These are phyloP conservation scores for Cheumatopsyche charites DNA, from an alignment of 1,140 invertebrate genomes.

Conservation along the genomic window DNA sequence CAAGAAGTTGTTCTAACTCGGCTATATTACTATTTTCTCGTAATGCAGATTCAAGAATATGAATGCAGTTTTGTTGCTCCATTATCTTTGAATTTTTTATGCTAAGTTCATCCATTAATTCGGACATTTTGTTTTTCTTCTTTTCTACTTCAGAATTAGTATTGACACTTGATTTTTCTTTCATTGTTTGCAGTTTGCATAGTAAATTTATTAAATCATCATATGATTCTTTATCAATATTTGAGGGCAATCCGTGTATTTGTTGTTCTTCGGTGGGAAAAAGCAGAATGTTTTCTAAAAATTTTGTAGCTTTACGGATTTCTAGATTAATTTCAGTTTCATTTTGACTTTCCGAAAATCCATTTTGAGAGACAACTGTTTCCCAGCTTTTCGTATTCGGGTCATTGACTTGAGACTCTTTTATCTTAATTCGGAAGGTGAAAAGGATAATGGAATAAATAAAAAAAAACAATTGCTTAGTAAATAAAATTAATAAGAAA, in stretches of 20 bases:
- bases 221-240: conserved; percentile 41
- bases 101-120: conserved; percentile 59
- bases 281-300: too few relatives aligned
- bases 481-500: conserved; percentile 15
- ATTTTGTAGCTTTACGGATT: too few relatives aligned
- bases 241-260: conserved; percentile 36
- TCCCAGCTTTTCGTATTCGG: conserved; percentile 30
- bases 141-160: conserved; percentile 50
- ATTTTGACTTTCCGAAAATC: too few relatives aligned
- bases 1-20: conserved; percentile 61
- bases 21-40: conserved; percentile 63
- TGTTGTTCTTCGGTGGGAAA: not conserved
- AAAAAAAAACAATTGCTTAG: conserved; percentile 4
- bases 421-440: conserved; percentile 30
- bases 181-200: not conserved
- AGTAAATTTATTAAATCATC: conserved; percentile 34
- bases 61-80: conserved; percentile 64
- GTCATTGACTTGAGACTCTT: conserved; percentile 25
- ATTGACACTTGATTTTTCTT: conserved; percentile 41
- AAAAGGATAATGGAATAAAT: conserved; percentile 18
- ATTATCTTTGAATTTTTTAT: conserved; percentile 62
- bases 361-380: conserved; percentile 21
- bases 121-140: conserved; percentile 56
- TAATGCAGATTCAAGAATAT: conserved; percentile 62
- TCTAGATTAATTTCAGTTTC: too few relatives aligned